Evolutionary conservation across 2,888 invertebrate species (phyloP), one percentile per base, ranked within the genome.

Genomic region (Campoletis raptor): DNA sequence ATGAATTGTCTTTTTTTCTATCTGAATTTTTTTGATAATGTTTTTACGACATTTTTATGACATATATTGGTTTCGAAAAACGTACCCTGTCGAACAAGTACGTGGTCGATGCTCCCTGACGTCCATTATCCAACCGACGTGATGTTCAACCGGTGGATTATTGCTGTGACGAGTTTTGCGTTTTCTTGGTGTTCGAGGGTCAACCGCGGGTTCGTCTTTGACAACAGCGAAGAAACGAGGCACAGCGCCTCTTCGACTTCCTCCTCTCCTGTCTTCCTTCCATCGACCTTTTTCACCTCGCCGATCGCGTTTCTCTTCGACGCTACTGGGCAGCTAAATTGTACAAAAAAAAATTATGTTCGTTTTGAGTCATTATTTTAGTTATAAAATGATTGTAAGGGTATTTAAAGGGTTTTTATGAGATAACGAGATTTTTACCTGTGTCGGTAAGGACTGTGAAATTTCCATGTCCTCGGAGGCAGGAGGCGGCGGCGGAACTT

Each of bases 81-180:
- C 94, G 93, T 92, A 97, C 96, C 97, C 97, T 79, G 97, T 96
- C 88, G 97, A 97, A 79, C 97, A 96, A 24, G 97, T 97, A 81
- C 98, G 95, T 8, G 96, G 96, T 15, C 97, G 95, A 94, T 98
- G 98, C 92, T 98, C 98, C 93, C 97, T 97, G 7, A 97, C 96
- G 94, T 98, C 99, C 96, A 99, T 98, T 90, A 99, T 97, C 99
- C 99, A 99, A 24, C 99, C 99, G 57, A 99, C 98, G 93, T 99
- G 98, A 92, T 98, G 97, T 94, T 99, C 99, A 86, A 98, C 96
- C 0, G 99, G 99, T 69, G 99, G 99, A 95, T 99, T 98, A 90
- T 96, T 97, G 91, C 97, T 98, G 95, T 99, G 98, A n/a, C 98
- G 96, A 3, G 98, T 98, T 95, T 98, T 98, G 90, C 98, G 96